phyloP scores from a whole-genome alignment of 30 jellyfish, hydroid and myxozoan species.

The Mastigias papua region DNA sequence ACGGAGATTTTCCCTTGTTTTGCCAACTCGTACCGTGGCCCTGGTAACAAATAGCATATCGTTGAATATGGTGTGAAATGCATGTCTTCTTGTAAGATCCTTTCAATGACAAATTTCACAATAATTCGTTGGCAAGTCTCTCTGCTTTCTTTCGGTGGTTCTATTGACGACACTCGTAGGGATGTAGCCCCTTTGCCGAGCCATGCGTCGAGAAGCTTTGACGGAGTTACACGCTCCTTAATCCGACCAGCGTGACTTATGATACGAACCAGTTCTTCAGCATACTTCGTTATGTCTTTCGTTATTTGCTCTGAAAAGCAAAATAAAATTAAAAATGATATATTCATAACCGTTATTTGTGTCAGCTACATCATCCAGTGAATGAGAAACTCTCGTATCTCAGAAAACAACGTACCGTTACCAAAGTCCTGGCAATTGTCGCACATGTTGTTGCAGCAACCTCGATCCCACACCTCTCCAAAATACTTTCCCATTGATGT shows the following conservation, averaged over 20 bases:
- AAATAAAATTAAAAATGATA: not conserved
- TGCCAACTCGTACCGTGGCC: conserved; percentile 61
- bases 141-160: conserved; percentile 12
- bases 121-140: conserved; percentile 70
- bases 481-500: conserved; percentile 74
- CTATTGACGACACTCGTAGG: conserved; percentile 41
- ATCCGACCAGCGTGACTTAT: conserved; percentile 63
- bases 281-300: conserved; percentile 48
- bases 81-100: conserved; percentile 81
- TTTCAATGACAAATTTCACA: conserved; percentile 63
- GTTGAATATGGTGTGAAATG: conserved; percentile 91
- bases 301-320: conserved; percentile 13
- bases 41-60: conserved; percentile 76
- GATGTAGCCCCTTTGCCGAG: conserved; percentile 76
- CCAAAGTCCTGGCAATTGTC: conserved; percentile 70
- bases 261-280: conserved; percentile 37
- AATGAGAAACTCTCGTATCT: not conserved
- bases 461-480: conserved; percentile 82
- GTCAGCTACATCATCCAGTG: not conserved
- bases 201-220: conserved; percentile 82
- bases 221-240: conserved; percentile 85
- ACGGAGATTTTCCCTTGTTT: conserved; percentile 44
- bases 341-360: not conserved
- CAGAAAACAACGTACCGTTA: not conserved
- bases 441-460: conserved; percentile 75